Evolutionary conservation across 2,888 invertebrate species (phyloP).

Genomic region (Dione vanillae): DNA sequence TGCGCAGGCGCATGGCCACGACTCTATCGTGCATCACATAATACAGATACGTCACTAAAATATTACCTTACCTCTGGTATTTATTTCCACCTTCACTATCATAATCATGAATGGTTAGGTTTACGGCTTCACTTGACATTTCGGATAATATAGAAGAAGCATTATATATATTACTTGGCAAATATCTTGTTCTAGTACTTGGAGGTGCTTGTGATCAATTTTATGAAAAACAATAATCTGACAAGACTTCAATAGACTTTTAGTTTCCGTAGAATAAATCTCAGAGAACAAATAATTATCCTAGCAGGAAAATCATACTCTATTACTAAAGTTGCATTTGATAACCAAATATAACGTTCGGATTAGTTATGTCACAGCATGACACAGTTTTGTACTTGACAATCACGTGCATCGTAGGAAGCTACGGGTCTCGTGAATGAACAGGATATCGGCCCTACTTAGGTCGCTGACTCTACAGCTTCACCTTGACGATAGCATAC

Average conservation of each 20-base stretch:
- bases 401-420: constrained; percentile 46
- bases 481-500: constrained; percentile 55
- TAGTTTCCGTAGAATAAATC: no score
- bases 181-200: not conserved
- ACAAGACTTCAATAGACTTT: not conserved
- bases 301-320: no score
- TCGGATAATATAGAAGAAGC: not conserved
- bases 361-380: constrained; percentile 1
- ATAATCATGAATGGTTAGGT: constrained; percentile 44
- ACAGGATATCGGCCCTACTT: constrained; percentile 55
- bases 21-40: constrained; percentile 50
- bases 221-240: not conserved
- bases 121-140: constrained; percentile 34
- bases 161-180: not conserved
- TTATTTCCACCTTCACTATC: constrained; percentile 51
- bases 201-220: not conserved
- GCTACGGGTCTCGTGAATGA: constrained; percentile 41
- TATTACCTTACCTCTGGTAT: constrained; percentile 54
- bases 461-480: constrained; percentile 51
- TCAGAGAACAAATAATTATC: not conserved
- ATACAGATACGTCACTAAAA: constrained; percentile 55
- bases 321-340: no score
- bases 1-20: constrained; percentile 53
- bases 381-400: constrained; percentile 28
- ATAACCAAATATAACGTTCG: not conserved